Evolutionary conservation across 2,113 vertebrate genomes (phyloP), one percentile per base, ranked within the genome.

Genomic region (Mus pahari): DNA sequence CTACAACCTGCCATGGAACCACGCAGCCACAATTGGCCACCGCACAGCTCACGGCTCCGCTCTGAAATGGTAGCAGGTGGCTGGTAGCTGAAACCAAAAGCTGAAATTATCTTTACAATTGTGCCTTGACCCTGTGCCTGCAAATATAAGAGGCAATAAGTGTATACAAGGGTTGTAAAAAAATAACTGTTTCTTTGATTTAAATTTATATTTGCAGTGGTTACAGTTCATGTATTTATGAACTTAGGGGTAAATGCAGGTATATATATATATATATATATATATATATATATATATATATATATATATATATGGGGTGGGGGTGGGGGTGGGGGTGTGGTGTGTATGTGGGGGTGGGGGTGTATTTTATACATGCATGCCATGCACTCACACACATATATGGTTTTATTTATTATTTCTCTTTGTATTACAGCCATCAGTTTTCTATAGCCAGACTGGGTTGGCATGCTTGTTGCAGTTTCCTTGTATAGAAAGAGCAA

Each of bases 1-100:
- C 66, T 81, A 79, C 71, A 42, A 33, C 94, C 73, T 84, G 45
- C 71, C 86, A 71, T 8, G 13, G 19, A 73, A 42, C 42, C 53
- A 39, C 48, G 33, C 33, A 42, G 90, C 58, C 74, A 88, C 90
- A 93, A 26, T 66, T 91, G 89, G 86, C 88, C 94, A 83, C 5
- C 11, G 71, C 81, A 48, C 74, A 92, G 81, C 75, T 92, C 71
- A 4, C 20, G 36, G 82, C 96, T 95, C 60, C 77, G 79, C 86
- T 91, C 53, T 82, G 89, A 96, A 83, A 96, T 89, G 70, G 86
- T 78, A 89, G 95, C 91, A 95, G 92, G 90, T 94, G 86, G 71
- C 92, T 95, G 82, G 84, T 86, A 88, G 81, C 86, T 79, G 91
- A 97, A 96, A 96, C 48, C 71, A 73, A 97, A 71, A 71, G 66